Percentiles rank a stretch among this genome's conserved stretches.
Conservation (phyloP, 1,140 invertebrate genomes). For the Argopecten irradians region DNA sequence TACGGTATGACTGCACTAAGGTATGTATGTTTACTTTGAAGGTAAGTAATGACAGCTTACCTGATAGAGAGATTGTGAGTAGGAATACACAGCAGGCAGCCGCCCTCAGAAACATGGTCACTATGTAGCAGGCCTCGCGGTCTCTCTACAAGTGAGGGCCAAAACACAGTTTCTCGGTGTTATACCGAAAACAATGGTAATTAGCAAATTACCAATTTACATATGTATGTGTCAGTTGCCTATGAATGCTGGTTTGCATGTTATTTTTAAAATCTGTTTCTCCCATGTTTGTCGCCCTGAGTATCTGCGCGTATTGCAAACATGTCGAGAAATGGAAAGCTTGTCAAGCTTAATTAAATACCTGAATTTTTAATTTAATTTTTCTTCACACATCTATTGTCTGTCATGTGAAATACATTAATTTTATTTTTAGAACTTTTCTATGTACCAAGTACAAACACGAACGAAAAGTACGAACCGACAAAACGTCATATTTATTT, state of each 20-base stretch:
- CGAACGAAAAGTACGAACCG: not conserved
- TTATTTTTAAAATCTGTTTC: not conserved
- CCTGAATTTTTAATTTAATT: not conserved
- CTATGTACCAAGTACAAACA: not conserved
- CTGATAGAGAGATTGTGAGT: not conserved
- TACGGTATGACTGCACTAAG: too few relatives aligned
- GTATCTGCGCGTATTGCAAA: not conserved
- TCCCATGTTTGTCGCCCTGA: not conserved
- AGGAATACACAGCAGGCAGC: not conserved
- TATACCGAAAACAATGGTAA: not conserved
- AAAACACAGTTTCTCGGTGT: not conserved
- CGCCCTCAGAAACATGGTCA: not conserved
- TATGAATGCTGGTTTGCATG: not conserved
- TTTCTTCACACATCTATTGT: not conserved
- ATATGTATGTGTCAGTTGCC: not conserved
- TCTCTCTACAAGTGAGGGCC: not conserved
- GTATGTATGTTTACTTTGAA: too few relatives aligned
- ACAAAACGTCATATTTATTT: not conserved
- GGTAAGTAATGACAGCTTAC: not conserved
- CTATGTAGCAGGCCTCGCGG: not conserved
- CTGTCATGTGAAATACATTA: not conserved
- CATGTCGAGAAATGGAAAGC: not conserved
- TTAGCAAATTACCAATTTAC: slow-evolving; percentile 18
- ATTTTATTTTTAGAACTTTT: not conserved
- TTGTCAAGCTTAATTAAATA: not conserved